A percentile compares a stretch with the other conserved stretches of the same genome.
These are phyloP conservation scores for Resseliella maxima DNA, from an alignment of 2,888 invertebrate genomes.

Conservation along the genomic window DNA sequence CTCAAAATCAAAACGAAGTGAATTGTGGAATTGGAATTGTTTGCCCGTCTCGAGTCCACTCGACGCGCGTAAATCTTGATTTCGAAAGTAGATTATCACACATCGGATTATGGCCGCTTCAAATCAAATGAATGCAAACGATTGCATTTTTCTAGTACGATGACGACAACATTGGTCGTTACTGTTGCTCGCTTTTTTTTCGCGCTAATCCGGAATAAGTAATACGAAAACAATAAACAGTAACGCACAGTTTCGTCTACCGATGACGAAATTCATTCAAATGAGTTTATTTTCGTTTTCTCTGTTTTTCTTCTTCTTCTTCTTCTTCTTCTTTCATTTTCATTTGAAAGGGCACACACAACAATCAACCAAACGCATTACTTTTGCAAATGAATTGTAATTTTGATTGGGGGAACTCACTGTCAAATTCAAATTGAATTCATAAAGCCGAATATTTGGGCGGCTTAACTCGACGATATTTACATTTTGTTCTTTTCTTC, in stretches of 20 bases:
- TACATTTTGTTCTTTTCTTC: background rate
- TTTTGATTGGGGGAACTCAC: slow-evolving; percentile 29
- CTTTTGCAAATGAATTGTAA: background rate
- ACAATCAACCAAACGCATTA: background rate
- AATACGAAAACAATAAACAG: slow-evolving; percentile 53
- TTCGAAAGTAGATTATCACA: slow-evolving; percentile 38
- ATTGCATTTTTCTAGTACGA: background rate
- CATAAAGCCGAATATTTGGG: slow-evolving; percentile 43
- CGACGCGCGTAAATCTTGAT: background rate
- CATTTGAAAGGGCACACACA: background rate
- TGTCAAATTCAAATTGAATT: slow-evolving; percentile 42
- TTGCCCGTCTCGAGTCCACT: slow-evolving; percentile 47
- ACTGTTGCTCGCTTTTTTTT: background rate
- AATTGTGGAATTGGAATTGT: background rate
- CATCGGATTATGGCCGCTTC: slow-evolving; percentile 27
- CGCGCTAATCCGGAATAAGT: slow-evolving; percentile 14
- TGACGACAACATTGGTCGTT: background rate
- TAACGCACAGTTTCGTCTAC: background rate
- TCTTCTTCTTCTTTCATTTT: no score
- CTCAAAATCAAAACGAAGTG: slow-evolving; percentile 17
- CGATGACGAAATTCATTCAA: background rate
- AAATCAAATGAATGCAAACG: background rate
- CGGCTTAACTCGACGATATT: slow-evolving; percentile 36
- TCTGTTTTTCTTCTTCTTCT: no score
- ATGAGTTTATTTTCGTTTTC: slow-evolving; percentile 5